Percentiles rank a stretch among this genome's conserved stretches.
phyloP scores from a whole-genome alignment of 2,888 invertebrate genomes.

The Alloscopus bannaensis region DNA sequence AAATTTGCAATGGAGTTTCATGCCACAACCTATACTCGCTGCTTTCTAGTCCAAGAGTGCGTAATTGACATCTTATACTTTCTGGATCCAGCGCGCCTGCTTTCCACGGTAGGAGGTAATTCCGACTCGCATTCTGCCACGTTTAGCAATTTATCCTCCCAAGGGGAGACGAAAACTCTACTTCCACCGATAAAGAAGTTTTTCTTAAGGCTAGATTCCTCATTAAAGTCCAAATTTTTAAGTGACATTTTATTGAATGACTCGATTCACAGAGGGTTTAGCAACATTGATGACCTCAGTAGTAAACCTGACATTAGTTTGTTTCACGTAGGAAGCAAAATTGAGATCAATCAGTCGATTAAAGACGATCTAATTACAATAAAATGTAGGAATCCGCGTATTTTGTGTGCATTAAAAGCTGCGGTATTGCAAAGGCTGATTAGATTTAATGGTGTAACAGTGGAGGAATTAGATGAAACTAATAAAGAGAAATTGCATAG shows the following conservation, averaged over 20 bases:
- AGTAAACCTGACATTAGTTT: conserved; percentile 28
- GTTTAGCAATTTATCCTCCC: neutral
- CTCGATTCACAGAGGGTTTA: conserved; percentile 54
- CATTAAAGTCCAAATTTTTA: conserved; percentile 41
- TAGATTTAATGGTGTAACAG: conserved; percentile 26
- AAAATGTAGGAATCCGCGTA: conserved; percentile 49
- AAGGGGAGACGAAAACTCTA: neutral
- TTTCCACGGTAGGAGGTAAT: neutral
- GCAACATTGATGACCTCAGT: conserved; percentile 13
- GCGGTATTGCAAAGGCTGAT: conserved; percentile 58
- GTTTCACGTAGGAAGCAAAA: conserved; percentile 58
- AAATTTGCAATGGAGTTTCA: conserved; percentile 52
- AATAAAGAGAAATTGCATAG: conserved; percentile 54
- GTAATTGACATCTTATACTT: conserved; percentile 59
- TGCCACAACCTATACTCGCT: conserved; percentile 41
- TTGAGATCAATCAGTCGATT: conserved; percentile 26
- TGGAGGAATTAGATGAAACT: conserved; percentile 38
- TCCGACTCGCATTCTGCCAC: neutral
- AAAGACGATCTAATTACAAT: conserved; percentile 33
- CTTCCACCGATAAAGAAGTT: conserved; percentile 60
- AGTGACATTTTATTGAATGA: conserved; percentile 52
- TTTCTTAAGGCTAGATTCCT: conserved; percentile 45
- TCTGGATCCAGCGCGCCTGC: conserved; percentile 42
- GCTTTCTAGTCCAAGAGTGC: conserved; percentile 25
- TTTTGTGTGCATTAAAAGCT: conserved; percentile 61